Conservation (phyloP, 2,113 vertebrate species). For the Columbina picui region DNA sequence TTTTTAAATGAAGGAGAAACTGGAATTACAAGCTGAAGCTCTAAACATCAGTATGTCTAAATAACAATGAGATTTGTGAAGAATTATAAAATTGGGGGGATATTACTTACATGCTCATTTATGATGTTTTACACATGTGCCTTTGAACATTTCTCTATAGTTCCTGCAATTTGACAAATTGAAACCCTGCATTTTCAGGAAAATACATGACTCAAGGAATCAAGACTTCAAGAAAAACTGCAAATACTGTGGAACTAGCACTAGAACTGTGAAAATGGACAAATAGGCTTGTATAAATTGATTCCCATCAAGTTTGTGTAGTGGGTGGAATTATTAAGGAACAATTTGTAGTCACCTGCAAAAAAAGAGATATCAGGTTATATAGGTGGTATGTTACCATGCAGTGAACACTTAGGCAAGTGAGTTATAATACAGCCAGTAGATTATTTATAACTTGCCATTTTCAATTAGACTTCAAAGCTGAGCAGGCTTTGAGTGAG, state of each 20-base stretch:
- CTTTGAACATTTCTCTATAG: neutral
- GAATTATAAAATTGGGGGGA: neutral
- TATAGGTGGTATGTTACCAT: neutral
- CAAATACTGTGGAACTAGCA: neutral
- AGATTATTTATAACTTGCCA: neutral
- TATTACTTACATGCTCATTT: neutral
- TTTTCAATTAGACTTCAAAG: slow-evolving; percentile 19
- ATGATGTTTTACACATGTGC: neutral
- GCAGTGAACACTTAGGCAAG: neutral
- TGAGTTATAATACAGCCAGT: neutral
- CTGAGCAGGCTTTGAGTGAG: neutral
- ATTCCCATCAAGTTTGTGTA: neutral
- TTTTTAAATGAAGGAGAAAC: neutral
- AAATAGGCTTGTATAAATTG: slow-evolving; percentile 7
- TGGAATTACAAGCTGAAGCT: neutral
- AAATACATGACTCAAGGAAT: neutral
- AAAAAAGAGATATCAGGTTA: neutral
- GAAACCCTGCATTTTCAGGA: neutral
- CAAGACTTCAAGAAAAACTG: neutral
- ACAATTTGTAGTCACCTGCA: slow-evolving; percentile 16
- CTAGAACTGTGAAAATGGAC: neutral
- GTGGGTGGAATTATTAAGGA: slow-evolving; percentile 9
- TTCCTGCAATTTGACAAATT: neutral
- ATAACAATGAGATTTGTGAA: neutral
- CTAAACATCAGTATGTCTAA: neutral